Evolutionary conservation across 1,140 invertebrate genomes (phyloP).

Genomic region (Daktulosphaira vitifoliae): DNA sequence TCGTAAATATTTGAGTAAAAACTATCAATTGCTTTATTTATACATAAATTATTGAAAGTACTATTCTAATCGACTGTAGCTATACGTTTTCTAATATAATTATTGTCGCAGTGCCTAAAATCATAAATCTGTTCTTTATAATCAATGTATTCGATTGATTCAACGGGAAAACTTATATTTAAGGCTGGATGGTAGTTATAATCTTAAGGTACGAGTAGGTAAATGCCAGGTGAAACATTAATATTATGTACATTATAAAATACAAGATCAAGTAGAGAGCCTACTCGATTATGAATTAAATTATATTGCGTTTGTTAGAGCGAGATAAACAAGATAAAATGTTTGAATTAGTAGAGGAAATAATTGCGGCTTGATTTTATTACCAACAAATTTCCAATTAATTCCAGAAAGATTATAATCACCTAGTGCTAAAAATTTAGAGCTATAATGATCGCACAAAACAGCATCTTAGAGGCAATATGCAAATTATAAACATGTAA

Average conservation of each 20-base stretch:
- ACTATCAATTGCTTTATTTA: constrained; percentile 19
- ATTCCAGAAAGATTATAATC: too few species aligned
- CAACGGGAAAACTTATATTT: not conserved
- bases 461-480: constrained; percentile 5
- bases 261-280: constrained; percentile 1
- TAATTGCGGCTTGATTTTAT: constrained; percentile 2
- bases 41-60: constrained; percentile 5
- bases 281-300: constrained; percentile 3
- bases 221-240: not conserved
- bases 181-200: too few species aligned
- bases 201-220: not conserved
- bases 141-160: not conserved
- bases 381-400: not conserved
- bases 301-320: constrained; percentile 9
- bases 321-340: constrained; percentile 14
- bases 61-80: constrained; percentile 1
- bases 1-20: constrained; percentile 4
- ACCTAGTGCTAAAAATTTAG: constrained; percentile 7
- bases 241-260: constrained; percentile 6
- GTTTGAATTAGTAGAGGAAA: constrained; percentile 13
- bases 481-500: not conserved
- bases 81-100: constrained; percentile 10
- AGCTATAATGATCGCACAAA: too few species aligned
- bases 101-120: not conserved
- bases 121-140: constrained; percentile 7